These are phyloP conservation scores for Nesogale talazaci DNA, from an alignment of 2,113 vertebrate genomes.

Conservation along the genomic window DNA sequence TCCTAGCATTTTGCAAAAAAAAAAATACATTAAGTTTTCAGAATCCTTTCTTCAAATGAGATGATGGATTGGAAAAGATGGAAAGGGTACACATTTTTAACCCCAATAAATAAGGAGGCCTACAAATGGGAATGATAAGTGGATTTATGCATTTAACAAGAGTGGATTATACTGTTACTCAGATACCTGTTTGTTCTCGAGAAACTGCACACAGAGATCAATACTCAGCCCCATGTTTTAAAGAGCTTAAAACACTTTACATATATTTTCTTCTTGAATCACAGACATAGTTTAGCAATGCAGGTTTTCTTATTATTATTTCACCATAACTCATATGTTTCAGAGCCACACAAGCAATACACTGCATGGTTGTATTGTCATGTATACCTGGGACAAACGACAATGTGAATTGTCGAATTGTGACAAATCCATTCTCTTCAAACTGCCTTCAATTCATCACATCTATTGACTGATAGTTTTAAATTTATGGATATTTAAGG, in stretches of 20 bases:
- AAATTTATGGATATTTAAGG: neutral
- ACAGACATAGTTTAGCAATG: neutral
- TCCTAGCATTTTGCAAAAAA: conserved; percentile 77
- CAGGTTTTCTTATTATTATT: neutral
- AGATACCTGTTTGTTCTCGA: neutral
- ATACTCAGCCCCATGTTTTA: neutral
- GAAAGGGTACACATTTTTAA: conserved; percentile 57
- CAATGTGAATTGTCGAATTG: no score
- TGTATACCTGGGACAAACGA: neutral
- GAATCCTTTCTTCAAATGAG: conserved; percentile 74
- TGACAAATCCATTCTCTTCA: neutral
- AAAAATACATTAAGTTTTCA: conserved; percentile 73
- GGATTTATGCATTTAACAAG: neutral
- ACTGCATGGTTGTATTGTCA: fast-evolving
- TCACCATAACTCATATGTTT: neutral
- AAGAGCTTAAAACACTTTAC: neutral
- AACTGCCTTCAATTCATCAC: neutral
- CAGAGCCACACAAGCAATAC: neutral
- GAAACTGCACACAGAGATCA: neutral
- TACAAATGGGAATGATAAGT: neutral
- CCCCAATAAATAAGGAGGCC: neutral
- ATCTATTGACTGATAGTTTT: neutral
- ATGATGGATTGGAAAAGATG: conserved; percentile 22
- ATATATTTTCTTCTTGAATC: neutral
- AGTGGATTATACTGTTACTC: neutral